Evolutionary conservation across 2,888 invertebrate species (phyloP), one percentile per base, ranked within the genome.

Genomic region (Leistus spinibarbis): DNA sequence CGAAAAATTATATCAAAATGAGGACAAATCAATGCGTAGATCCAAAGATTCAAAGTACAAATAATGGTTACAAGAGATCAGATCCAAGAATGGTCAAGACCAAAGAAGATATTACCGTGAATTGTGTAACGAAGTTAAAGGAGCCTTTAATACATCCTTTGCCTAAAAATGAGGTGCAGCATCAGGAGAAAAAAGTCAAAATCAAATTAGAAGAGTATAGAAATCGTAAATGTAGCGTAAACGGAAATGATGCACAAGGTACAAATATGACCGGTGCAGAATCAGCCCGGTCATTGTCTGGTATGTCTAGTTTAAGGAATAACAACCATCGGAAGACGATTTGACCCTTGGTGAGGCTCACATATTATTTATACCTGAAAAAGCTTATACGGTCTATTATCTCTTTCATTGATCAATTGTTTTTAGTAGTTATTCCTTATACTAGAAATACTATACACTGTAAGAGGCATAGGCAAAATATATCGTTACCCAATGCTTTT

Each of bases 201-300:
- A 73, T 73, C 22, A 67, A 66, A 60, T 53, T 73, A n/a, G 67
- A 73, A 24, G 73, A 73, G 22, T 73, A 73, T 7, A 27, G 73
- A n/a, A 73, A 73, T 20, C 56, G 73, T n/a, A 67, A 67, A 54
- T 27, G 53, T 67, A 60, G 17, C 19, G 17, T 24, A 69, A 71
- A 54, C 10, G 67, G 20, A 54, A 54, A 16, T 22, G 71, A 57
- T 57, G 5, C 17, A 57, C 17, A 67, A 67, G 54, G 54, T 64
- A 23, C 64, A 17, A 60, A 57, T 57, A 5, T n/a, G n/a, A n/a
- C n/a, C n/a, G n/a, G n/a, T n/a, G n/a, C n/a, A n/a, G n/a, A n/a
- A n/a, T n/a, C n/a, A n/a, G n/a, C n/a, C n/a, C n/a, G n/a, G n/a
- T n/a, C n/a, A n/a, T n/a, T n/a, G n/a, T n/a, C n/a, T n/a, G n/a